Conservation (phyloP, 2,888 invertebrate genomes). For the Hypena proboscidalis region DNA sequence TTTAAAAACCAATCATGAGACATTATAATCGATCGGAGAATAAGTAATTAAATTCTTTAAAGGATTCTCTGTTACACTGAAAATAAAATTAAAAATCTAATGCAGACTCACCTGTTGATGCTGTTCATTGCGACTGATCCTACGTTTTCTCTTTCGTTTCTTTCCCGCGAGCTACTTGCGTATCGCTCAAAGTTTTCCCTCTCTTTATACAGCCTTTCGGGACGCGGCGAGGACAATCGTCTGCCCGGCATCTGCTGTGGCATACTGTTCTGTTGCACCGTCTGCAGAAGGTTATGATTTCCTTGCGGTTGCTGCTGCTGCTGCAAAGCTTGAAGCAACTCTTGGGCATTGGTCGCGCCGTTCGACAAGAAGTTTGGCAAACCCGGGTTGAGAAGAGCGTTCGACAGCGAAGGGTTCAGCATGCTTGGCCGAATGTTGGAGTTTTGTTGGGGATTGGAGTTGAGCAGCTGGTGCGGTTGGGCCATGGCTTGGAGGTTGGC, state of each 20-base stretch:
- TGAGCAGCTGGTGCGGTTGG: conserved; percentile 88
- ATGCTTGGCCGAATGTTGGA: conserved; percentile 78
- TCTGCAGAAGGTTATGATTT: conserved; percentile 79
- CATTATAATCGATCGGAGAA: conserved; percentile 26
- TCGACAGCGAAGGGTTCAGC: conserved; percentile 87
- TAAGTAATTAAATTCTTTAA: conserved; percentile 9
- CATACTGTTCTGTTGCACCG: conserved; percentile 79
- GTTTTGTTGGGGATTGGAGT: conserved; percentile 84
- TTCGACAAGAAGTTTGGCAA: conserved; percentile 90
- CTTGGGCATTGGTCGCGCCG: conserved; percentile 88
- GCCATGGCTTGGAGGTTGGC: conserved; percentile 92
- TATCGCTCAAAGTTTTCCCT: conserved; percentile 78
- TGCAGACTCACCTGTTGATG: conserved; percentile 86
- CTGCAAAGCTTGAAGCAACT: conserved; percentile 90
- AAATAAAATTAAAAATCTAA: conserved; percentile 8
- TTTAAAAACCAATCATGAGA: conserved; percentile 31
- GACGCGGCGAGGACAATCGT: conserved; percentile 77
- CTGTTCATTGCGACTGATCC: conserved; percentile 87
- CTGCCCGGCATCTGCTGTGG: conserved; percentile 81
- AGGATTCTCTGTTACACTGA: background rate
- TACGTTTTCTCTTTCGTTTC: conserved; percentile 81
- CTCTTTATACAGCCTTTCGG: conserved; percentile 80
- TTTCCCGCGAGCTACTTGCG: conserved; percentile 79
- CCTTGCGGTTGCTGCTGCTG: conserved; percentile 86
- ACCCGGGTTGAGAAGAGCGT: conserved; percentile 89